A percentile compares a stretch with the other conserved stretches of the same genome.
Evolutionary conservation across 2,888 invertebrate genomes (phyloP).

Genomic region (Xylota segnis): DNA sequence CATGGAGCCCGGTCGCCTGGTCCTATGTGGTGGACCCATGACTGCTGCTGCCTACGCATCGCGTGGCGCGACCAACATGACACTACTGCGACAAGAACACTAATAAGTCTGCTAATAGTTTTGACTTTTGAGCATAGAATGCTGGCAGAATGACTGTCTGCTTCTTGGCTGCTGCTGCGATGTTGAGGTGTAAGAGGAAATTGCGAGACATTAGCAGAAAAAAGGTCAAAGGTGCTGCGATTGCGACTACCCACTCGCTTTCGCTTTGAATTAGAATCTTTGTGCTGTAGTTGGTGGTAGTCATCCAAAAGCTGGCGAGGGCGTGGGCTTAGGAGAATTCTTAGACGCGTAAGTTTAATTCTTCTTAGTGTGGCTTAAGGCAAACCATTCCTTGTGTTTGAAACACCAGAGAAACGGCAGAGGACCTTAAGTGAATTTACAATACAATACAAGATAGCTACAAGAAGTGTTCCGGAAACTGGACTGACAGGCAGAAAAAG

Average conservation of each 20-base stretch:
- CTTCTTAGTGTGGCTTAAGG: background rate
- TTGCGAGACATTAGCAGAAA: conserved; percentile 36
- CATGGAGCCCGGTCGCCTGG: conserved; percentile 13
- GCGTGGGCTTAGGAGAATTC: conserved; percentile 13
- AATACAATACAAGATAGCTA: too few species aligned
- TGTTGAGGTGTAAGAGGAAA: background rate
- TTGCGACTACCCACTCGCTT: conserved; percentile 51
- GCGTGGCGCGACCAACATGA: conserved; percentile 61
- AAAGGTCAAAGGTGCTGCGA: conserved; percentile 68
- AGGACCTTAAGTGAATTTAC: too few species aligned
- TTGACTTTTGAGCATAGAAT: conserved; percentile 69
- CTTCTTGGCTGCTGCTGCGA: conserved; percentile 17
- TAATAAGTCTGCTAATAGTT: conserved; percentile 75
- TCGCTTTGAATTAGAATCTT: conserved; percentile 28
- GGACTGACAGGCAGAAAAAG: too few species aligned
- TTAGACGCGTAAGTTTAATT: background rate
- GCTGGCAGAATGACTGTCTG: conserved; percentile 32
- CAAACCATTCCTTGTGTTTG: background rate
- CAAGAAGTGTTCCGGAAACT: too few species aligned
- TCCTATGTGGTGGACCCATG: background rate
- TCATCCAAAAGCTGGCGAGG: background rate
- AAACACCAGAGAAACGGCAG: too few species aligned
- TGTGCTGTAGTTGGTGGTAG: background rate
- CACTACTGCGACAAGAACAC: conserved; percentile 72
- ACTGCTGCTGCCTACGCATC: conserved; percentile 72